Conservation (phyloP, 2,888 invertebrate species). For the Furcula furcula region DNA sequence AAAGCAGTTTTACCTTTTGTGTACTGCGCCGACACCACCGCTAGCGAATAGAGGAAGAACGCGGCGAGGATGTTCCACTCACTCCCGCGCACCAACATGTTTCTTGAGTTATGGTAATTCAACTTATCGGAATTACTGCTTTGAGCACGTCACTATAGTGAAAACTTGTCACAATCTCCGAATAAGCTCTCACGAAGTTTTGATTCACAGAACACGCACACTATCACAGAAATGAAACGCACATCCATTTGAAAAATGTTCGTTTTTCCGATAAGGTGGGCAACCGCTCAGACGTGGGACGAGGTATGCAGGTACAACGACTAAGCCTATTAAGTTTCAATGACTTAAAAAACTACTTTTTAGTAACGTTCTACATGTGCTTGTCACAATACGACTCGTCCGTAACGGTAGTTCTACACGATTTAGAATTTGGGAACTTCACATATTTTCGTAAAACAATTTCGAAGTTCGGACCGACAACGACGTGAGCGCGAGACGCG, state of each 20-base stretch:
- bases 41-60: conserved; percentile 61
- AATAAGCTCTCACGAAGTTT: conserved; percentile 64
- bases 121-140: conserved; percentile 57
- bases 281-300: conserved; percentile 75
- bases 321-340: conserved; percentile 75
- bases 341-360: conserved; percentile 74
- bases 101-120: conserved; percentile 47
- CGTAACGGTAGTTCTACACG: conserved; percentile 54
- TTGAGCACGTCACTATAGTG: conserved; percentile 65
- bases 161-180: conserved; percentile 69
- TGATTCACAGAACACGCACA: conserved; percentile 74
- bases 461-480: conserved; percentile 70
- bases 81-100: conserved; percentile 63
- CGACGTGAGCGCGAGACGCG: conserved; percentile 56
- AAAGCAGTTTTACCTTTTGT: conserved; percentile 73
- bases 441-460: conserved; percentile 76
- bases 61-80: conserved; percentile 61
- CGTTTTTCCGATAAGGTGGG: conserved; percentile 77
- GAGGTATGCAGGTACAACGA: conserved; percentile 77
- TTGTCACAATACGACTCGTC: conserved; percentile 54
- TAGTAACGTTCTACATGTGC: conserved; percentile 48
- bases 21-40: conserved; percentile 69
- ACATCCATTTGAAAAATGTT: conserved; percentile 81
- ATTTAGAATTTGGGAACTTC: conserved; percentile 69
- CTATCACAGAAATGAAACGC: conserved; percentile 74